Base-by-base conservation (phyloP, 2,888 invertebrate genomes). In the Fissipunctia ypsillon region DNA sequence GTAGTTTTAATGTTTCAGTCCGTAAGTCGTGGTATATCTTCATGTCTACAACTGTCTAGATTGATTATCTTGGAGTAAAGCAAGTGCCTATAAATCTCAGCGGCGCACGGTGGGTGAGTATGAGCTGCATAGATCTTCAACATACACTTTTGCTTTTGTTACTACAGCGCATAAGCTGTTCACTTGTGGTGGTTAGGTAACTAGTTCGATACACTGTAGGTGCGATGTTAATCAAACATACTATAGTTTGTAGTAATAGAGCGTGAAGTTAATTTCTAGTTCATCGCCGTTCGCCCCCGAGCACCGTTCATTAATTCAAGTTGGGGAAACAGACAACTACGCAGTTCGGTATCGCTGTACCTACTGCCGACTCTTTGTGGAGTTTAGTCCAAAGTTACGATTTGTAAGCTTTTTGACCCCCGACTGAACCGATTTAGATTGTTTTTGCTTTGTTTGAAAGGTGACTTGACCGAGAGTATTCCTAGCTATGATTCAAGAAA, bases 181-280 rank as follows among this genome's bases (percentile, higher is more conserved):
- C 41, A 35, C 41, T 66, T 14, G 64, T 67, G 35, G 35, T 56
- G 41, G 59, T 69, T 31, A 73, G 48, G 73, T 66, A 67, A 74
- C 38, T 45, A 28, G 57, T 68, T 50, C 38, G 31, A 16, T 61
- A 83, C 76, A 67, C 64, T 28, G 71, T 71, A 72, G 54, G 19
- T 70, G 59, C 52, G 31, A 54, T 66, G 70, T 14, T 75, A 45
- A 72, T 59, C 38, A 57, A 81, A 76, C 52, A 22, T 59, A 70
- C 80, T n/a, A n/a, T n/a, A 48, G 64, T 79, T 65, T 41, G 45
- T 56, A 25, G 67, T 83, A 60, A 80, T 59, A 54, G 75, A 80
- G 60, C 75, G 52, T 71, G 60, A 75, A 84, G 68, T 69, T 79
- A 67, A 74, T 68, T 69, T 65, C 45, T 74, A 60, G 63, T 67